Base-by-base conservation (phyloP, 1,140 invertebrate species). In the Proctacanthus coquilletti region DNA sequence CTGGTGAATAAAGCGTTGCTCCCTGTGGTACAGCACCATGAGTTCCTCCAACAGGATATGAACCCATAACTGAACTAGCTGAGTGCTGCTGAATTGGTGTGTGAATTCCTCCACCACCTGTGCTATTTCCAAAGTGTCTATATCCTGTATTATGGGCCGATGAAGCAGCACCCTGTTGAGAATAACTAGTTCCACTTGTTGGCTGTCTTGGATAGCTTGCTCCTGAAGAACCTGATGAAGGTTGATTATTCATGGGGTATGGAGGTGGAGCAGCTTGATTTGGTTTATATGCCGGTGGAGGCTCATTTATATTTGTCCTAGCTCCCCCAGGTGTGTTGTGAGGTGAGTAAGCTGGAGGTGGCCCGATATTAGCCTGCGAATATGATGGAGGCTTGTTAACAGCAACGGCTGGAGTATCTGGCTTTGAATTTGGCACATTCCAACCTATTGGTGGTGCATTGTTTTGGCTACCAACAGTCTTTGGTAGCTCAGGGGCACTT, bases 211-310 rank as follows among this genome's bases (percentile, higher is more conserved):
- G 3, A 3, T 3, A 8, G 9, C 15, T 11, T 4, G 8, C 27
- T 3, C 27, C 27, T 29, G 27, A n/a, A n/a, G n/a, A n/a, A n/a
- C n/a, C 27, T 13, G 3, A 13, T 3, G 17, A 13, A 3, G 33
- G 38, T 17, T 20, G 20, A 21, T 13, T 34, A 18, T 13, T 29
- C 15, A 4, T 29, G 27, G 27, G 3, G 15, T 51, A 46, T 25
- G 42, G 51, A 1, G 51, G 44, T 8, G 48, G 46, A 10, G 48
- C 45, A 32, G 45, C 53, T 30, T 47, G 50, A 0, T 44, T 14
- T 0, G 55, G 52, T 40, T 53, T 55, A 31, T 57, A 58, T 6
- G 55, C 42, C 8, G 55, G 55, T 19, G 54, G 49, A 11, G 42
- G 48, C 15, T 57, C 54, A 21, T 57, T 27, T 3, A 57, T 41